These are phyloP conservation scores for Calypte anna DNA, from an alignment of 2,113 vertebrate genomes.

Conservation along the genomic window DNA sequence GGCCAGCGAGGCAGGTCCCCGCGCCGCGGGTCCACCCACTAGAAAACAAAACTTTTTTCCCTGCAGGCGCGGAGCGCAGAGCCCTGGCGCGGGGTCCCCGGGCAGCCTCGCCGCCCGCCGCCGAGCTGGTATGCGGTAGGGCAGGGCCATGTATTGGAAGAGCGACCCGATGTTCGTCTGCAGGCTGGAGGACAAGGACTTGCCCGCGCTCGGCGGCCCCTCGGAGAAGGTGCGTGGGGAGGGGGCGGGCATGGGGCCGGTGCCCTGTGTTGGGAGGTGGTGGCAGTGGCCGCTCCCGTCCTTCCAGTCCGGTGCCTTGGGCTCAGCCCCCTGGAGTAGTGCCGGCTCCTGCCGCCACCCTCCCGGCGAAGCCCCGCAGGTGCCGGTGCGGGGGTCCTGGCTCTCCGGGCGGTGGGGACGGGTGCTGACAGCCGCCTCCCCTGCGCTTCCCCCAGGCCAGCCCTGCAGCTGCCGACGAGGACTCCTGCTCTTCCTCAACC, in stretches of 20 bases:
- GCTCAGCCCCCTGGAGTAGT: slow-evolving; percentile 23
- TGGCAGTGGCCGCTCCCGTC: slow-evolving; percentile 3
- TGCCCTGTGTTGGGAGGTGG: slow-evolving; percentile 46
- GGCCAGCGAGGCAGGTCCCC: slow-evolving; percentile 64
- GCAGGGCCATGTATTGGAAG: slow-evolving; percentile 91
- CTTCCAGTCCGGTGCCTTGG: background rate
- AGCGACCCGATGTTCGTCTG: slow-evolving; percentile 85
- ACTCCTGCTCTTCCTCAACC: slow-evolving; percentile 82
- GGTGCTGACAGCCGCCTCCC: background rate
- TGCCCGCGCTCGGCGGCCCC: slow-evolving; percentile 74
- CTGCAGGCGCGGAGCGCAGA: slow-evolving; percentile 65
- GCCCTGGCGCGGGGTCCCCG: slow-evolving; percentile 27
- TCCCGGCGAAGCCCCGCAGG: background rate
- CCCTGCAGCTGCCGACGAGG: slow-evolving; percentile 82
- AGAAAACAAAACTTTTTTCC: slow-evolving; percentile 76
- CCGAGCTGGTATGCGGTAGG: slow-evolving; percentile 70
- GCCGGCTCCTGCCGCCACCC: background rate
- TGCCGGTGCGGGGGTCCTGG: background rate
- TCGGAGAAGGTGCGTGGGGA: slow-evolving; percentile 82
- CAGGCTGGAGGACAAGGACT: slow-evolving; percentile 77
- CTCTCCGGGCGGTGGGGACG: background rate
- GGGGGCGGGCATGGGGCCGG: slow-evolving; percentile 74
- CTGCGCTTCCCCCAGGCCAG: slow-evolving; percentile 75
- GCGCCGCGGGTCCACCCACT: slow-evolving; percentile 79
- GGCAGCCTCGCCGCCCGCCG: background rate